Base-by-base conservation (phyloP, 2,888 invertebrate species). In the Hirtodrosophila histrioides region DNA sequence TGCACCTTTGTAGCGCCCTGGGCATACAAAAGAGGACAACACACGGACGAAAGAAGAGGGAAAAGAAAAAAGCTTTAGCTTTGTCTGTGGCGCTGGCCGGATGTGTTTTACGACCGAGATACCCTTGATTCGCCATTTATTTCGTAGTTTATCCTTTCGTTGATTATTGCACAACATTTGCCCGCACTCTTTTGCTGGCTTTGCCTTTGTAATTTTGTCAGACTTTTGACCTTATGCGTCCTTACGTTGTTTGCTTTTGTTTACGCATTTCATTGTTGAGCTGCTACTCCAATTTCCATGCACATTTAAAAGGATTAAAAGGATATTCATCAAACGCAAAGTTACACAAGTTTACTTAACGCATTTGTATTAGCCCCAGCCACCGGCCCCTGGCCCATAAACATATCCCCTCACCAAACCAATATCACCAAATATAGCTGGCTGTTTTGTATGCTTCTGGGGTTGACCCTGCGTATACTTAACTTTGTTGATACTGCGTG, bases 221-320 rank as follows among this genome's bases (percentile, higher is more conserved):
- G 85, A 72, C 85, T 70, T 81, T 69, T 88, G 88, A 84, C 84
- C 88, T 84, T 80, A 78, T 63, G 65, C 60, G 68, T 57, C 45
- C 70, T 50, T 33, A 23, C 58, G 46, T 53, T 67, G 72, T 41
- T 72, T 80, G 81, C 70, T 44, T 76, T 88, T 84, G 72, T 77
- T 84, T 88, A 73, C 68, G 78, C 63, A 79, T 82, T 75, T 75
- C 54, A 67, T 75, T 79, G 76, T 69, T 79, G 58, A 49, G 53
- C 50, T 58, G 40, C 58, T 67, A 62, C 56, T 63, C 71, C 86
- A 87, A 88, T 82, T 75, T 85, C 60, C 73, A 71, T 78, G 65
- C 71, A 69, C 89, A 88, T 86, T 88, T 88, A 70, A 88, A 86
- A 69, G 88, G 86, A 86, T 86, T 86, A 88, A 83, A 88, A 75